phyloP scores from a whole-genome alignment of 35 echinoderm and acorn worm genomes.

The Eucidaris tribuloides region DNA sequence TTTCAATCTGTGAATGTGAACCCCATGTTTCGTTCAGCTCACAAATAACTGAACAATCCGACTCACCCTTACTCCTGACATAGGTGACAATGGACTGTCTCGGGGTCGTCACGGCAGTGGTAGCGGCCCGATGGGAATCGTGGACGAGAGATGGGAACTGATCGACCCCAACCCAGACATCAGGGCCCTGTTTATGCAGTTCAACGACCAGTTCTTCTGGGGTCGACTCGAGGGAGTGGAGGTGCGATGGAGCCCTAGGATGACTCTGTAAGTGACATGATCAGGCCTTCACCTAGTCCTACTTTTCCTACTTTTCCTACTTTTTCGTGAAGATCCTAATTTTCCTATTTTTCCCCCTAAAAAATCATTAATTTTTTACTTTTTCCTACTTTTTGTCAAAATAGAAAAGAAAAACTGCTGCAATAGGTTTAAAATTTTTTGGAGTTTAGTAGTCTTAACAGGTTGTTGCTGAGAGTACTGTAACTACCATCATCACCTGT shows the following conservation, averaged over 20 bases:
- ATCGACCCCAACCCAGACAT: slow-evolving; percentile 87
- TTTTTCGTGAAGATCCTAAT: too few relatives aligned
- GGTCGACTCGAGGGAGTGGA: slow-evolving; percentile 82
- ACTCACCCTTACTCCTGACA: not conserved
- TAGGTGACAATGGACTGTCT: not conserved
- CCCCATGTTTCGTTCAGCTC: not conserved
- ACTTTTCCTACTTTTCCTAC: too few relatives aligned
- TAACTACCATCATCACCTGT: too few relatives aligned
- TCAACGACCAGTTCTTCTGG: slow-evolving; percentile 86
- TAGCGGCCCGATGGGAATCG: not conserved
- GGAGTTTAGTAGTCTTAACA: too few relatives aligned
- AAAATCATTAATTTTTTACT: too few relatives aligned
- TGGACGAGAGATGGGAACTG: slow-evolving; percentile 66
- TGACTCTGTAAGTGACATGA: slow-evolving; percentile 88
- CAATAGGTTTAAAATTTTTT: too few relatives aligned
- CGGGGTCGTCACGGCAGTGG: not conserved
- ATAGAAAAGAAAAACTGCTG: too few relatives aligned
- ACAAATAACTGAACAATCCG: not conserved
- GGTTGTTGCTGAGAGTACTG: too few relatives aligned
- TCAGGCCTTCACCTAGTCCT: too few relatives aligned
- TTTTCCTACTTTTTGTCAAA: too few relatives aligned
- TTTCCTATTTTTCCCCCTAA: too few relatives aligned
- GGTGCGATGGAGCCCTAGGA: slow-evolving; percentile 96
- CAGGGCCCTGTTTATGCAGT: slow-evolving; percentile 87
- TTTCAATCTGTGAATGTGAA: not conserved